Evolutionary conservation across 53 echinoderm and acorn worm species (phyloP).

Genomic region (Glandiceps talaboti): DNA sequence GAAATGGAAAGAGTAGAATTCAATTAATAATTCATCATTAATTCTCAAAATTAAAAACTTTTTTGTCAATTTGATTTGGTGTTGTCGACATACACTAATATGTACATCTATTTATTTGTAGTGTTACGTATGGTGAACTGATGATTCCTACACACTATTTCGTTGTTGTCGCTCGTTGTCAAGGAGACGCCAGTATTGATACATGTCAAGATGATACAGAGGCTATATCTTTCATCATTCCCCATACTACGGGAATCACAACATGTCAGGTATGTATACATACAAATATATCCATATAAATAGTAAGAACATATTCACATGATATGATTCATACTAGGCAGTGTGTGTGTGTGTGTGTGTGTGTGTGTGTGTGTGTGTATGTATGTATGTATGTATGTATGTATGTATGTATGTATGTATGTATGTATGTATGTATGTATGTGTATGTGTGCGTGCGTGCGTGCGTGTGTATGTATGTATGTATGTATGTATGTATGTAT

Average conservation of each 20-base stretch:
- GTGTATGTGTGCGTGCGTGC: background rate
- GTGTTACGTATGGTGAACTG: constrained; percentile 19
- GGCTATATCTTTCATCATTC: constrained; percentile 43
- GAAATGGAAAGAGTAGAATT: too few species aligned
- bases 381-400: too few species aligned
- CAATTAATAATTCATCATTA: too few species aligned
- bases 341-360: too few species aligned
- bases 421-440: background rate
- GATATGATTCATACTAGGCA: too few species aligned
- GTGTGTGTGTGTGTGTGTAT: too few species aligned
- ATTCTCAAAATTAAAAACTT: too few species aligned
- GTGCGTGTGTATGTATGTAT: background rate
- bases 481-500: background rate
- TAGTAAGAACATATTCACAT: too few species aligned
- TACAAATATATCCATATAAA: too few species aligned
- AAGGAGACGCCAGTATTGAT: background rate
- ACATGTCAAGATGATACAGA: background rate
- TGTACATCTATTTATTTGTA: constrained; percentile 5
- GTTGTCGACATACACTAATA: too few species aligned
- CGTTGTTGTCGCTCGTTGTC: background rate
- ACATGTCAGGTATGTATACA: constrained; percentile 63
- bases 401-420: too few species aligned
- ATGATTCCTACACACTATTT: background rate
- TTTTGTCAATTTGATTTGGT: too few species aligned
- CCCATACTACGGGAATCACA: constrained; percentile 62